Percentiles rank a stretch among this genome's conserved stretches.
phyloP scores from a whole-genome alignment of 2,797 vertebrate genomes.

The Hoplostethus mediterraneus region DNA sequence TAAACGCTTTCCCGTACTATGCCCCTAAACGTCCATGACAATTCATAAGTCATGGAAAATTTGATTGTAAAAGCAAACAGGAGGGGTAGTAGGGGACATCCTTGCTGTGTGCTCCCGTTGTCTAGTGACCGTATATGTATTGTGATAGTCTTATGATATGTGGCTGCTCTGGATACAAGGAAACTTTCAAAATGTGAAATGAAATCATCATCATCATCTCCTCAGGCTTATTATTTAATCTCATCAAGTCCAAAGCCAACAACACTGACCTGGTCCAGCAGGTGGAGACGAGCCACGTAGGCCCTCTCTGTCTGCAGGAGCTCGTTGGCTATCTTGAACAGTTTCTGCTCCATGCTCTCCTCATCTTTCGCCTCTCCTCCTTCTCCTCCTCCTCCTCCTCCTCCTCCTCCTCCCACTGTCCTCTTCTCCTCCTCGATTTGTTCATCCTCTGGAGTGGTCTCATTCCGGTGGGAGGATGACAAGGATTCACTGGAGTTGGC shows the following conservation, averaged over 20 bases:
- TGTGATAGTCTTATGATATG: no score
- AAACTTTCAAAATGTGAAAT: not conserved
- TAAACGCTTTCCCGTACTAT: no score
- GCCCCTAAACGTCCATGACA: no score
- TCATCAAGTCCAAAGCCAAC: not conserved
- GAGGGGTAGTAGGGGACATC: no score
- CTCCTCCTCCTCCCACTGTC: constrained; percentile 15
- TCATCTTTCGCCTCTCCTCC: constrained; percentile 42
- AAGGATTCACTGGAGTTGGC: constrained; percentile 29
- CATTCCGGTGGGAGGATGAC: constrained; percentile 53
- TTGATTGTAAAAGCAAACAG: no score
- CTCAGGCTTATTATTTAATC: not conserved
- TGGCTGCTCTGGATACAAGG: no score
- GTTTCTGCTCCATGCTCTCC: constrained; percentile 78
- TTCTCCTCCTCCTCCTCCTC: constrained; percentile 33
- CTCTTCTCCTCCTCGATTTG: constrained; percentile 1
- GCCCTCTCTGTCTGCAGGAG: constrained; percentile 91
- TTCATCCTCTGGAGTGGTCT: not conserved
- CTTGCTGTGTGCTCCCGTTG: no score
- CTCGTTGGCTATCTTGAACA: constrained; percentile 85
- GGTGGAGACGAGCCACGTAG: constrained; percentile 89
- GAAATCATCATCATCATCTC: not conserved
- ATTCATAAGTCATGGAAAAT: no score
- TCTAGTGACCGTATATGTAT: no score
- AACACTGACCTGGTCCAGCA: constrained; percentile 88